phyloP scores from a whole-genome alignment of 2,888 invertebrate genomes.

The Cephus nigrinus region DNA sequence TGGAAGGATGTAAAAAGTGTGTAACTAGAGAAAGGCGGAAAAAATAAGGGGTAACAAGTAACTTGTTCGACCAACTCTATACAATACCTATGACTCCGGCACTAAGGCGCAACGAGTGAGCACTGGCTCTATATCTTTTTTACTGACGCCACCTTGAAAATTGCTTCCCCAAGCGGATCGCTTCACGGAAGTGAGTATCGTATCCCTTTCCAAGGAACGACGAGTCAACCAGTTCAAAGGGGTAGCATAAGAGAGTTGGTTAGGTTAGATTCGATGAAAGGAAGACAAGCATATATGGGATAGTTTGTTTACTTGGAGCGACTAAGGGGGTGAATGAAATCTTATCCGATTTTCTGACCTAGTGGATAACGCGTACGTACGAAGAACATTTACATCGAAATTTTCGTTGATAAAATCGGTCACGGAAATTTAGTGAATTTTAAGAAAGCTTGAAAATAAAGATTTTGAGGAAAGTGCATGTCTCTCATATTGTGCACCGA shows the following conservation, averaged over 20 bases:
- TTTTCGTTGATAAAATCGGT: neutral
- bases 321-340: neutral
- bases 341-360: neutral
- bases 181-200: conserved; percentile 7
- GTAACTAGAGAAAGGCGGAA: neutral
- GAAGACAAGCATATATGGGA: neutral
- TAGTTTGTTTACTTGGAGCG: neutral
- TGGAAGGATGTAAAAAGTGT: neutral
- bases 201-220: neutral
- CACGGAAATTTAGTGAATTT: neutral
- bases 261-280: neutral
- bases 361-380: neutral
- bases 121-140: neutral
- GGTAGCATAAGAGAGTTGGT: neutral
- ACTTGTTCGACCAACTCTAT: conserved; percentile 32
- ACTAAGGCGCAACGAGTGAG: neutral
- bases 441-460: neutral
- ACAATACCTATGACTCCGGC: neutral
- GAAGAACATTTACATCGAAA: neutral
- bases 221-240: neutral
- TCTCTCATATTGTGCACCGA: neutral
- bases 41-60: conserved; percentile 19
- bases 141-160: neutral
- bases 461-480: neutral
- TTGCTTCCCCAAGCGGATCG: conserved; percentile 1